phyloP scores from a whole-genome alignment of 2,888 invertebrate genomes.

The Synergus umbraculus region DNA sequence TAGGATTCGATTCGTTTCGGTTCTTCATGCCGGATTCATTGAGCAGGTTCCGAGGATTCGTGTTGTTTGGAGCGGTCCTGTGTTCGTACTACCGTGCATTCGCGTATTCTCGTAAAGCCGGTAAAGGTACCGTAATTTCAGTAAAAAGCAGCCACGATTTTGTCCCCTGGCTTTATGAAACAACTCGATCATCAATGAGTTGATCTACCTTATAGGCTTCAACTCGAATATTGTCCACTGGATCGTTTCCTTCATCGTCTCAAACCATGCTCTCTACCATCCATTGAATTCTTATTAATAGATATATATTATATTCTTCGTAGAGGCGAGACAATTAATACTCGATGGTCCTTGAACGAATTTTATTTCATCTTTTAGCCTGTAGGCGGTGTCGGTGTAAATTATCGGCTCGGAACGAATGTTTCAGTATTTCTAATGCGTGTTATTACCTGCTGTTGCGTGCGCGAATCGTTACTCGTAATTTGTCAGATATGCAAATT shows the following conservation, averaged over 20 bases:
- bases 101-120: neutral
- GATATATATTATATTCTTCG: neutral
- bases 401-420: conserved; percentile 14
- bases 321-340: conserved; percentile 13
- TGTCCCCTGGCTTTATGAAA: conserved; percentile 28
- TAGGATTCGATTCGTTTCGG: conserved; percentile 37
- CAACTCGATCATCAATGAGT: conserved; percentile 23
- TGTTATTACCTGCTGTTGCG: conserved; percentile 27
- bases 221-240: neutral
- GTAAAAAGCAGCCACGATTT: conserved; percentile 35
- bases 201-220: neutral
- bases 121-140: conserved; percentile 30
- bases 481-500: conserved; percentile 39
- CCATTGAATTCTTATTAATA: neutral
- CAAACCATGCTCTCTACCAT: neutral
- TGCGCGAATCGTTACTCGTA: conserved; percentile 28
- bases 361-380: conserved; percentile 8
- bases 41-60: conserved; percentile 3
- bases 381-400: conserved; percentile 23
- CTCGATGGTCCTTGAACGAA: conserved; percentile 7
- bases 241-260: neutral
- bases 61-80: conserved; percentile 14
- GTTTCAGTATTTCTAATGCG: conserved; percentile 30
- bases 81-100: neutral
- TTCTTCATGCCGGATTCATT: conserved; percentile 34